Percentiles rank a stretch among this genome's conserved stretches.
Conservation (phyloP, 2,888 invertebrate species). For the Epistrophella euchroma region DNA sequence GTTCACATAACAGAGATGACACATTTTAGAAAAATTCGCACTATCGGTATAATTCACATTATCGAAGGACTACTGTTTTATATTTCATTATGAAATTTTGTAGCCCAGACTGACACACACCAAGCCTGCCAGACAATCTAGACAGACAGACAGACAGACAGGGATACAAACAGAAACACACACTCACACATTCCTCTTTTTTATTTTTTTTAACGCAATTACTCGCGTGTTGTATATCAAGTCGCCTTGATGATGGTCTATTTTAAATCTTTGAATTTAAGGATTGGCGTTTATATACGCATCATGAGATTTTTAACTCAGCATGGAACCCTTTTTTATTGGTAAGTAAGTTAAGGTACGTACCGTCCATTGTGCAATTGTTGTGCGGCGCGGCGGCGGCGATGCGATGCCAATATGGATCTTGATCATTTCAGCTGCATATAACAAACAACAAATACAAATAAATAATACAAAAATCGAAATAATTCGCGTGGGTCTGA, state of each 20-base stretch:
- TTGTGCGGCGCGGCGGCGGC: neutral
- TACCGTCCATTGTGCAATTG: neutral
- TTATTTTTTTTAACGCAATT: slow-evolving; percentile 32
- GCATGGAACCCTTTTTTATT: slow-evolving; percentile 61
- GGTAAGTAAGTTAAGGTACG: slow-evolving; percentile 5
- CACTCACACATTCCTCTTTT: neutral
- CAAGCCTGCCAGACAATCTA: slow-evolving; percentile 8
- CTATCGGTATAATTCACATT: too few relatives aligned
- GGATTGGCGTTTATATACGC: slow-evolving; percentile 60
- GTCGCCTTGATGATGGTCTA: slow-evolving; percentile 61
- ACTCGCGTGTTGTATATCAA: slow-evolving; percentile 50
- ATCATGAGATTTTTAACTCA: slow-evolving; percentile 51
- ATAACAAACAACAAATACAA: slow-evolving; percentile 40
- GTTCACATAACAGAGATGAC: too few relatives aligned
- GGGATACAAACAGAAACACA: neutral
- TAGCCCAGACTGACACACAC: slow-evolving; percentile 53
- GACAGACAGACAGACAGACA: slow-evolving; percentile 40
- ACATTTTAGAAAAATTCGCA: too few relatives aligned
- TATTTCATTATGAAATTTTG: too few relatives aligned
- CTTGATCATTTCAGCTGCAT: slow-evolving; percentile 47
- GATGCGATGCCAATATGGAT: slow-evolving; percentile 39
- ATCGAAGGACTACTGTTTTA: too few relatives aligned
- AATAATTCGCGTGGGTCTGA: slow-evolving; percentile 68
- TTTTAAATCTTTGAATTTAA: slow-evolving; percentile 71
- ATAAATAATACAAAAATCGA: slow-evolving; percentile 57